A percentile compares a stretch with the other conserved stretches of the same genome.
Conservation (phyloP, 2,797 vertebrate genomes). For the Parotocinclus haroldoi region DNA sequence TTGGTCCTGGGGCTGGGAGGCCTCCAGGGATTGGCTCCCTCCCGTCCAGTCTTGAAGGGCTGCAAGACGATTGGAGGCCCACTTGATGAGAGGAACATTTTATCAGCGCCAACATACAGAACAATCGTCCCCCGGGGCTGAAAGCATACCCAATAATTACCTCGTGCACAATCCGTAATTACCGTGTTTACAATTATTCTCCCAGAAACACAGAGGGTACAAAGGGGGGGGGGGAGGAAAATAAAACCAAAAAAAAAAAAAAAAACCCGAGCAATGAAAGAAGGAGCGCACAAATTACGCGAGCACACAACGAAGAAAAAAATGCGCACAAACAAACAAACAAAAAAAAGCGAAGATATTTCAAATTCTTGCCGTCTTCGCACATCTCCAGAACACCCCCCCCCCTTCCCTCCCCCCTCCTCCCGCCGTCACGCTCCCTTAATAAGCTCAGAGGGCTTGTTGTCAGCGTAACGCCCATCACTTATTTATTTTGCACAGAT, state of each 20-base stretch:
- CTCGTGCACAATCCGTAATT: constrained; percentile 82
- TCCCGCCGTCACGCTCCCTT: constrained; percentile 52
- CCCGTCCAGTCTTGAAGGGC: constrained; percentile 71
- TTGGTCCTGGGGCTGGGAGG: constrained; percentile 72
- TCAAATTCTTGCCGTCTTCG: constrained; percentile 63
- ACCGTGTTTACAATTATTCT: constrained; percentile 76
- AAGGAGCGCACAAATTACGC: constrained; percentile 39
- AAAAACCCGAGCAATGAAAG: constrained; percentile 23
- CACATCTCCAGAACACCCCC: constrained; percentile 56
- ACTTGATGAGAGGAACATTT: constrained; percentile 71
- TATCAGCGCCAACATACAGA: constrained; percentile 75
- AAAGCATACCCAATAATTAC: constrained; percentile 77
- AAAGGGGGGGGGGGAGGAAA: constrained; percentile 30
- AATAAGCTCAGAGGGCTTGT: constrained; percentile 78
- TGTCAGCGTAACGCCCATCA: constrained; percentile 76
- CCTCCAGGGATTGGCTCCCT: constrained; percentile 68
- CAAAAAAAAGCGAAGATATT: constrained; percentile 63
- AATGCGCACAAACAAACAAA: too few relatives aligned
- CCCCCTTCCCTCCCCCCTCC: constrained; percentile 52
- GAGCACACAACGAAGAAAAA: too few relatives aligned
- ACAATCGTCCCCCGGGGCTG: constrained; percentile 68
- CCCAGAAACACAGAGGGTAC: constrained; percentile 51
- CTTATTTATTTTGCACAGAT: constrained; percentile 83
- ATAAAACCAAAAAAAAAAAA: constrained; percentile 40
- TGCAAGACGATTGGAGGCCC: constrained; percentile 65